Evolutionary conservation across 2,797 vertebrate genomes (phyloP), one percentile per base, ranked within the genome.

Genomic region (Helicolenus hilgendorfi): DNA sequence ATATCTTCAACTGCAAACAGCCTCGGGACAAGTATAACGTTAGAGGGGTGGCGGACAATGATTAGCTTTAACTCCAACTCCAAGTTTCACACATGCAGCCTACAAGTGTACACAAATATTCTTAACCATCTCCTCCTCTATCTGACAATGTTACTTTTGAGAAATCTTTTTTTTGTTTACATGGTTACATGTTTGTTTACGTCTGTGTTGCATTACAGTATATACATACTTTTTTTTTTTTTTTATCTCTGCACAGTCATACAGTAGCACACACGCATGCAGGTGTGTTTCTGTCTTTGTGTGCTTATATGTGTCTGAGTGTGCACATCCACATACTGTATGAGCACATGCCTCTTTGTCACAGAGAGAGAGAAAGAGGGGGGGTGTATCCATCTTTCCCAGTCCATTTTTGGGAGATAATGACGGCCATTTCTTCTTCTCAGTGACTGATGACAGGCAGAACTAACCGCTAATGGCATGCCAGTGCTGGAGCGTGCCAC

Each of bases 381-480:
- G 63, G 59, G 33, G 18, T 72, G 60, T 97, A 97, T 93, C 96
- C 94, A 98, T 96, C 97, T 96, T 87, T 85, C 97, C 96, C 84
- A 85, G 94, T 89, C 95, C 84, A 94, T 95, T 95, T 96, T 95
- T 95, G 92, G 89, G 97, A 97, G 98, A 98, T 99, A 99, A 99
- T 99, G 98, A 99, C 98, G 97, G 96, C 96, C 96, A 98, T 98
- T 98, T 97, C 98, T 97, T 97, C 96, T 97, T 96, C 91, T 96
- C 97, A 96, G 98, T 98, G 98, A 97, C 97, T 98, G 98, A 99
- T 98, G 98, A 98, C 98, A 98, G 98, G 98, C 98, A 97, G 98
- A 97, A 96, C 98, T 99, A 99, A 99, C 97, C 97, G 97, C 98
- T 98, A 98, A 99, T 99, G 98, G 98, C 98, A 97, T 97, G 98